Percentiles rank a stretch among this genome's conserved stretches.
Evolutionary conservation across 2,113 vertebrate genomes (phyloP).

Genomic region (Rattus norvegicus): DNA sequence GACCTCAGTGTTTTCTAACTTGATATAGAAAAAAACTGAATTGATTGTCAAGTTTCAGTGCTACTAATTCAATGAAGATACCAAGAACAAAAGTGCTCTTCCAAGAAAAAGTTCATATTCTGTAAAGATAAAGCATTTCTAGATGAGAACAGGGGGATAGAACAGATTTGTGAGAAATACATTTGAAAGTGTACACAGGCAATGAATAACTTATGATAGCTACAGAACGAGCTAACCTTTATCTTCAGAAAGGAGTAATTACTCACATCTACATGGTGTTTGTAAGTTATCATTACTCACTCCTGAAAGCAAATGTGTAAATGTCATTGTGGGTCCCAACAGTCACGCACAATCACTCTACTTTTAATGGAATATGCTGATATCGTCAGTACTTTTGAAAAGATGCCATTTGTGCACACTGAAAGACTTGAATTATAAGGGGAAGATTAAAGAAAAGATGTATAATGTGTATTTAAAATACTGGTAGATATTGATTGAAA

Average conservation of each 20-base stretch:
- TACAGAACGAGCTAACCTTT: constrained; percentile 81
- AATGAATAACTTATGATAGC: constrained; percentile 74
- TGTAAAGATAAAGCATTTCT: constrained; percentile 65
- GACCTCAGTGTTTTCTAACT: constrained; percentile 32
- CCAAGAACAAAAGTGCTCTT: constrained; percentile 64
- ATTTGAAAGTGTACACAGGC: constrained; percentile 56
- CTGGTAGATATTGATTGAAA: neutral
- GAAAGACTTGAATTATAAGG: constrained; percentile 69
- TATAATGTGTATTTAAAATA: neutral
- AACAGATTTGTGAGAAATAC: constrained; percentile 37
- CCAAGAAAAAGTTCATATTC: constrained; percentile 13
- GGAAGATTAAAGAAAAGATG: constrained; percentile 27
- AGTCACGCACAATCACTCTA: constrained; percentile 11
- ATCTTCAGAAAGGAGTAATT: constrained; percentile 77
- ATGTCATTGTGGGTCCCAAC: constrained; percentile 66
- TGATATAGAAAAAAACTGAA: constrained; percentile 36
- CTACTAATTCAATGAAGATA: constrained; percentile 58
- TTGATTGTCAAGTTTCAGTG: constrained; percentile 46
- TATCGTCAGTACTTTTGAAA: constrained; percentile 74
- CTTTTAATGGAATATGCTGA: constrained; percentile 69
- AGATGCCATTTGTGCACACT: constrained; percentile 69
- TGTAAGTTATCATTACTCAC: constrained; percentile 74
- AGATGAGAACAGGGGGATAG: constrained; percentile 48
- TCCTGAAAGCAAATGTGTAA: constrained; percentile 73
- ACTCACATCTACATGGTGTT: constrained; percentile 64